phyloP scores from a whole-genome alignment of 53 echinoderm and acorn worm genomes.

The Arbacia lixula region DNA sequence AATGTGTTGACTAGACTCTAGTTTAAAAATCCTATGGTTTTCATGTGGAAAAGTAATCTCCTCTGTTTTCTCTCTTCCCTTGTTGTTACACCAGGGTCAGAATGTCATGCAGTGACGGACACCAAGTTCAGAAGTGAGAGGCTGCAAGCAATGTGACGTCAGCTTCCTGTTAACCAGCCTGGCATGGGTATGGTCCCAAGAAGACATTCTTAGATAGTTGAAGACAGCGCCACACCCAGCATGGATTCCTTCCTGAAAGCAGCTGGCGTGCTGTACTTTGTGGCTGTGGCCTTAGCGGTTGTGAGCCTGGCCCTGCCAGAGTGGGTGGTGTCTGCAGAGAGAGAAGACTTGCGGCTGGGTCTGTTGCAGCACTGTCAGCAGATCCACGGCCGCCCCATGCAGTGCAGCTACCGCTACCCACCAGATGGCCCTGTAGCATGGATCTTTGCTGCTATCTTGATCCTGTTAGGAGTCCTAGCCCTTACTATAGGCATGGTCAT shows the following conservation, averaged over 20 bases:
- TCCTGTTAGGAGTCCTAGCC: constrained; percentile 76
- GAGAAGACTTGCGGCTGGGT: constrained; percentile 79
- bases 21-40: too few species aligned
- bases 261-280: constrained; percentile 84
- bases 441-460: constrained; percentile 84
- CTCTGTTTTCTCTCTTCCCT: too few species aligned
- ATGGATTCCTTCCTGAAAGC: constrained; percentile 97
- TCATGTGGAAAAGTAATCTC: too few species aligned
- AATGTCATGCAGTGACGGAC: too few species aligned
- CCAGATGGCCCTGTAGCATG: constrained; percentile 81
- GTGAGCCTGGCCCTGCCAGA: constrained; percentile 81
- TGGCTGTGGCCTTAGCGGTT: constrained; percentile 78
- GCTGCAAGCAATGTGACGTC: too few species aligned
- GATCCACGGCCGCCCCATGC: constrained; percentile 86
- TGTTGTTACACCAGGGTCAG: too few species aligned
- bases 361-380: constrained; percentile 89
- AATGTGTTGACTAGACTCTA: too few species aligned
- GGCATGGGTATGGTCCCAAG: too few species aligned
- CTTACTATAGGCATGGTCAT: constrained; percentile 77
- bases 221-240: not conserved
- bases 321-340: constrained; percentile 88
- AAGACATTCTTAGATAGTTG: not conserved
- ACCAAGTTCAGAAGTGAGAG: too few species aligned
- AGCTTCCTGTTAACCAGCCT: too few species aligned
- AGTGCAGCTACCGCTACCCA: constrained; percentile 76